Conservation (phyloP, 2,113 vertebrate genomes). For the Mungos mungo region DNA sequence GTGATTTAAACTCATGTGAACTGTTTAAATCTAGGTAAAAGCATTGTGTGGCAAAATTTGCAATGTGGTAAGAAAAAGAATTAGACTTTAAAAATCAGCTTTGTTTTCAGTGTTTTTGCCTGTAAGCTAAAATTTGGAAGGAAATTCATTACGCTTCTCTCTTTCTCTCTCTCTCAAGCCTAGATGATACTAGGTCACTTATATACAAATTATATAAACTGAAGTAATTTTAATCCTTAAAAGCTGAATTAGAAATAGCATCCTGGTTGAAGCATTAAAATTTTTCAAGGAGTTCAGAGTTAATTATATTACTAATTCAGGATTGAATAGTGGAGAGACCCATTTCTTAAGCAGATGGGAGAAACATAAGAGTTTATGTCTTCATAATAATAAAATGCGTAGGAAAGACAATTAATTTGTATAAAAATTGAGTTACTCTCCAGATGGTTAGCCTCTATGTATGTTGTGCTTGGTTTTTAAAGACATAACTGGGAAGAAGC, state of each 20-base stretch:
- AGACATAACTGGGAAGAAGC: neutral
- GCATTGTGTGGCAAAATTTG: neutral
- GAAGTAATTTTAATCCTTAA: slow-evolving; percentile 26
- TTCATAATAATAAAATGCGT: neutral
- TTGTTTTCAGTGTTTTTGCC: neutral
- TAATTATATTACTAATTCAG: neutral
- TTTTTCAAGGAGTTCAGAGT: neutral
- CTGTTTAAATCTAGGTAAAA: neutral
- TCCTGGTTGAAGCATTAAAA: neutral
- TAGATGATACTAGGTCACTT: neutral
- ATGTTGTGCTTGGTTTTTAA: neutral
- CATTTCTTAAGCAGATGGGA: neutral
- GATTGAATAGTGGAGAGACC: neutral
- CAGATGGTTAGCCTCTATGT: neutral
- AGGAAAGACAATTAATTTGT: neutral
- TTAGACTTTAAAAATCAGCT: neutral
- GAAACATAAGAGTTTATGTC: neutral
- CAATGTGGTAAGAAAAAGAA: neutral
- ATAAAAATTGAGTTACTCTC: neutral
- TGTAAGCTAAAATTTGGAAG: neutral
- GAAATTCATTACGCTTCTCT: neutral
- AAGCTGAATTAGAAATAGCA: neutral
- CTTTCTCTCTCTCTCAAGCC: neutral
- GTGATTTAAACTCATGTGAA: neutral
- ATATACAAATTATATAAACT: neutral